Evolutionary conservation across 2,888 invertebrate genomes (phyloP).

Genomic region (Chrysolina haemoptera): DNA sequence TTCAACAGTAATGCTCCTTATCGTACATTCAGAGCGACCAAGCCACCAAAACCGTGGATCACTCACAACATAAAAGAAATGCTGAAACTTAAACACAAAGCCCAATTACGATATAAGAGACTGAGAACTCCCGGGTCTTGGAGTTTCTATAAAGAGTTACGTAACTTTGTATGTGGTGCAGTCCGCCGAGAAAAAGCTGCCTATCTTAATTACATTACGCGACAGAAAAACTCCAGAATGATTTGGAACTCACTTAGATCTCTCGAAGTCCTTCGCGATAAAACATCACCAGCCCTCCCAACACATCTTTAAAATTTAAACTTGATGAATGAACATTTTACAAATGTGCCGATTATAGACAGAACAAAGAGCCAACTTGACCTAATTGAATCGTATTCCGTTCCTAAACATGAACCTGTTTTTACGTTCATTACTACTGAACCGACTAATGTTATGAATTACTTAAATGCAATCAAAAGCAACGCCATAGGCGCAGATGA

Average conservation of each 20-base stretch:
- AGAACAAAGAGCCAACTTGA: slow-evolving; percentile 7
- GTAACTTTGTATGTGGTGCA: slow-evolving; percentile 25
- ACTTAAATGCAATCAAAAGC: slow-evolving; percentile 14
- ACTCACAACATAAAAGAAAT: slow-evolving; percentile 27
- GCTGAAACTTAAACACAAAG: slow-evolving; percentile 20
- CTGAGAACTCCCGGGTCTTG: slow-evolving; percentile 22
- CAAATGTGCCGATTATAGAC: slow-evolving; percentile 8
- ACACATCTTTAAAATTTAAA: slow-evolving; percentile 12
- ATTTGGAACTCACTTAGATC: slow-evolving; percentile 20
- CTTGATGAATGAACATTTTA: slow-evolving; percentile 20
- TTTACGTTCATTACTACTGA: slow-evolving; percentile 11
- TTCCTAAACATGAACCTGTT: not conserved
- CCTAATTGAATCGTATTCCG: not conserved
- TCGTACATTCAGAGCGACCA: slow-evolving; percentile 14
- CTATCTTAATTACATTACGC: slow-evolving; percentile 1
- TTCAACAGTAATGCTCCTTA: slow-evolving; percentile 26
- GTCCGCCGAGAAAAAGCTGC: slow-evolving; percentile 29
- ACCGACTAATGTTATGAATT: not conserved
- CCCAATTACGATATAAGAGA: slow-evolving; percentile 17
- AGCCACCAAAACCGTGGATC: slow-evolving; percentile 23
- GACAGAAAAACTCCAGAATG: slow-evolving; percentile 3
- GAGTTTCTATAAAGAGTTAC: slow-evolving; percentile 22
- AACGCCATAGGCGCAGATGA: slow-evolving; percentile 20
- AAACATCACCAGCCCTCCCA: not conserved
- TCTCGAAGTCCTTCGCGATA: slow-evolving; percentile 9